Percentiles rank a stretch among this genome's conserved stretches.
Conservation (phyloP, 1,140 invertebrate species). For the Tribolium madens region DNA sequence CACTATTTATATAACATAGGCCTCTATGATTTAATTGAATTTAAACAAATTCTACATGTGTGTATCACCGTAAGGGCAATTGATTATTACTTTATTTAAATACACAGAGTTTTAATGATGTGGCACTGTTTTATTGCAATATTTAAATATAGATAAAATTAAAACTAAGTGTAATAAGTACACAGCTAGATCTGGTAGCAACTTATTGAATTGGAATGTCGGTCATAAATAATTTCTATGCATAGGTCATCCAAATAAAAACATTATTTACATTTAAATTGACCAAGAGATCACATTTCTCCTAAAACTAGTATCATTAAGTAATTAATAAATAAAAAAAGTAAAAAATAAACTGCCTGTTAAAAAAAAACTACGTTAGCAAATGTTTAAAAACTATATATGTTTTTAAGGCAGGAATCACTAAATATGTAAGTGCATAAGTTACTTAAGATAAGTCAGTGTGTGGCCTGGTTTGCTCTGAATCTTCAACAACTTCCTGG, state of each 20-base stretch:
- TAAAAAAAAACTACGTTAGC: slow-evolving; percentile 21
- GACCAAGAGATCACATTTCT: slow-evolving; percentile 45
- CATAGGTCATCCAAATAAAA: slow-evolving; percentile 21
- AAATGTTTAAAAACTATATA: slow-evolving; percentile 24
- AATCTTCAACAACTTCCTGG: not conserved
- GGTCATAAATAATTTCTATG: slow-evolving; percentile 9
- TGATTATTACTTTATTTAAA: slow-evolving; percentile 14
- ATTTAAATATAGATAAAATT: slow-evolving; percentile 35
- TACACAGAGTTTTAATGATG: slow-evolving; percentile 35
- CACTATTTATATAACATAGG: slow-evolving; percentile 38
- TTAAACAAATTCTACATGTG: slow-evolving; percentile 36
- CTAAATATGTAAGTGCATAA: slow-evolving; percentile 43
- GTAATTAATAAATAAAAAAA: slow-evolving; percentile 40
- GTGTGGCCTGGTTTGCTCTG: not conserved
- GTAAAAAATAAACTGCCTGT: slow-evolving; percentile 20
- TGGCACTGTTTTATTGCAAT: slow-evolving; percentile 45
- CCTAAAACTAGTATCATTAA: slow-evolving; percentile 34
- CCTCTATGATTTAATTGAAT: slow-evolving; percentile 34
- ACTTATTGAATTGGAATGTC: slow-evolving; percentile 24
- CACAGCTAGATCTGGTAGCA: slow-evolving; percentile 17
- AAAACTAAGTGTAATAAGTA: slow-evolving; percentile 34
- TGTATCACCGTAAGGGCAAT: not conserved
- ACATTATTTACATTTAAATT: slow-evolving; percentile 38
- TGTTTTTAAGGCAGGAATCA: slow-evolving; percentile 44
- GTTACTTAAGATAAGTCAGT: slow-evolving; percentile 30